These are phyloP conservation scores for Cyphomyrmex costatus DNA, from an alignment of 1,140 invertebrate species.

Conservation along the genomic window DNA sequence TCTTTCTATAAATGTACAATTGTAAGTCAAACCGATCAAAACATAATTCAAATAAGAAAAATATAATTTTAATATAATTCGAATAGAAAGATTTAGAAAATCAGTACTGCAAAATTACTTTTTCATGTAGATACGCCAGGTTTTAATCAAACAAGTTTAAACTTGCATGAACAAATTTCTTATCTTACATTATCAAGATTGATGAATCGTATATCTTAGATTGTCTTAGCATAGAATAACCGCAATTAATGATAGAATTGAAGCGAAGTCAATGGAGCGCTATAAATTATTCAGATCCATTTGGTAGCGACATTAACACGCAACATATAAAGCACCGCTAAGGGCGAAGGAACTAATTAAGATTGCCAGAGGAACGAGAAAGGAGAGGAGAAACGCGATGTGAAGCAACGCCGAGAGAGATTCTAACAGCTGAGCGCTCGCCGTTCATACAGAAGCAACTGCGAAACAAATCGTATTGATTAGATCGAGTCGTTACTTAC, in stretches of 20 bases:
- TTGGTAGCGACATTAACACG: slow-evolving; percentile 25
- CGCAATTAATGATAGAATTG: neutral
- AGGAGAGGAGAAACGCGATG: slow-evolving; percentile 58
- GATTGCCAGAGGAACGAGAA: slow-evolving; percentile 40
- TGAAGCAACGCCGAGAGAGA: slow-evolving; percentile 35
- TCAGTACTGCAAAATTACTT: neutral
- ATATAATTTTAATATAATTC: neutral
- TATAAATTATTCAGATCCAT: slow-evolving; percentile 35
- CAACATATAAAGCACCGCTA: slow-evolving; percentile 22
- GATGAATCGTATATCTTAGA: slow-evolving; percentile 19
- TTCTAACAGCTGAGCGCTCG: neutral
- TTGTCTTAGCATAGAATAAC: neutral
- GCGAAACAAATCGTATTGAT: slow-evolving; percentile 75
- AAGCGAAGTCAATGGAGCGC: neutral
- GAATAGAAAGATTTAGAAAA: neutral
- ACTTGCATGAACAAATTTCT: neutral
- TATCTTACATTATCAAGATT: neutral
- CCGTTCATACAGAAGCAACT: slow-evolving; percentile 51
- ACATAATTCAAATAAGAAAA: no score
- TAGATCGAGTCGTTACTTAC: slow-evolving; percentile 74
- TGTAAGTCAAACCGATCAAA: no score
- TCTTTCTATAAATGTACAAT: no score
- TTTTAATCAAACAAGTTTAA: neutral
- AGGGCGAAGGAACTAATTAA: slow-evolving; percentile 52
- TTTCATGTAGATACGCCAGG: neutral